phyloP scores from a whole-genome alignment of 2,797 vertebrate species.

The Gastrophryne carolinensis region DNA sequence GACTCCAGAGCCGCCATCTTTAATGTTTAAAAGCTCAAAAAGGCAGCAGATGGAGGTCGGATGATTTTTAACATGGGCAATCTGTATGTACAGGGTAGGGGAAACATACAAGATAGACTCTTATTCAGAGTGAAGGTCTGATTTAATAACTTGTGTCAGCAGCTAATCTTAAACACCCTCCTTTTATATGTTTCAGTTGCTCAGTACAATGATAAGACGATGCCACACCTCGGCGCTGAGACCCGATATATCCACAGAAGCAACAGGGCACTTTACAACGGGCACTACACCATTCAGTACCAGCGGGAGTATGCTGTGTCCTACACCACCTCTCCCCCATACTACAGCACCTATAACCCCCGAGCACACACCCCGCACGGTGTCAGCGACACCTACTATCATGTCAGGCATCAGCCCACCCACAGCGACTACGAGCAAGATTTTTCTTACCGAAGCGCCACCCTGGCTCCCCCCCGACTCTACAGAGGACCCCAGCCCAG shows the following conservation, averaged over 20 bases:
- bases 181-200: conserved; percentile 62
- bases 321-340: conserved; percentile 63
- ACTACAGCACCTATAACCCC: conserved; percentile 52
- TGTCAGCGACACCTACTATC: conserved; percentile 64
- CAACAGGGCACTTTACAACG: conserved; percentile 58
- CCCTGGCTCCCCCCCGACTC: conserved; percentile 52
- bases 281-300: conserved; percentile 47
- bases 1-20: too few relatives aligned
- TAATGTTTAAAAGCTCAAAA: too few relatives aligned
- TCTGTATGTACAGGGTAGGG: too few relatives aligned
- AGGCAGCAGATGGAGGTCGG: too few relatives aligned
- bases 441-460: conserved; percentile 58
- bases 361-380: conserved; percentile 53
- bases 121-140: too few relatives aligned
- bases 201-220: conserved; percentile 55
- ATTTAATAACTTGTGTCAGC: too few relatives aligned
- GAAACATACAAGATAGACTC: too few relatives aligned
- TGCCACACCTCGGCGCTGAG: conserved; percentile 56
- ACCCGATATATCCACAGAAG: conserved; percentile 59
- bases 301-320: conserved; percentile 63
- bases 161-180: too few relatives aligned
- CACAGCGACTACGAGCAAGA: conserved; percentile 58
- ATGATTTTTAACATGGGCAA: too few relatives aligned
- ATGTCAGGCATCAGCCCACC: conserved; percentile 59
- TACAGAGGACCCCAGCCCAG: conserved; percentile 48